A percentile compares a stretch with the other conserved stretches of the same genome.
Conservation (phyloP, 2,797 vertebrate species). For the Bovichtus variegatus region DNA sequence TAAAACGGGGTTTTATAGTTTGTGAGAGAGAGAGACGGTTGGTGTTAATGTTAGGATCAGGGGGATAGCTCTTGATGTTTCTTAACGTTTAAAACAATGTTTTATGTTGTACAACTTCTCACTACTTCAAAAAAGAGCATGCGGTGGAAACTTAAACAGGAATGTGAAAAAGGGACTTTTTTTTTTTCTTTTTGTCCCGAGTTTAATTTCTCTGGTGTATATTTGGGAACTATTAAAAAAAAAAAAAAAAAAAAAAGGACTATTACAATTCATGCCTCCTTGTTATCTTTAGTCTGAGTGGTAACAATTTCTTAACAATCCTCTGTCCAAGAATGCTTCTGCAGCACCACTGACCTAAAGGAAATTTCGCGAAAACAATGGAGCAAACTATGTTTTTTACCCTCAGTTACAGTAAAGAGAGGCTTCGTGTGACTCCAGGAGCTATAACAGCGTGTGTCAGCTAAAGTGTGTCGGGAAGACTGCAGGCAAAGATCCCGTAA, state of each 20-base stretch:
- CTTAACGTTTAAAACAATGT: too few relatives aligned
- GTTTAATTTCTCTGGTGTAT: neutral
- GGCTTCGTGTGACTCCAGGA: slow-evolving; percentile 40
- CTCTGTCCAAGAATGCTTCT: slow-evolving; percentile 1
- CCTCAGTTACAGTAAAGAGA: slow-evolving; percentile 36
- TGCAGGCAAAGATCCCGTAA: slow-evolving; percentile 77
- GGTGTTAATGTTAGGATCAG: too few relatives aligned
- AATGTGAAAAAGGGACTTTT: neutral
- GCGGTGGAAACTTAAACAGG: neutral
- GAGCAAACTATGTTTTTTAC: slow-evolving; percentile 38
- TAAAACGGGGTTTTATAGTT: too few relatives aligned
- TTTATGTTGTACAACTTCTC: too few relatives aligned
- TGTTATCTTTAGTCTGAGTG: neutral
- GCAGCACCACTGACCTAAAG: slow-evolving; percentile 4
- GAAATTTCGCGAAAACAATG: slow-evolving; percentile 37
- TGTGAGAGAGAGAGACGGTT: too few relatives aligned
- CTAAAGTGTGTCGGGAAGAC: slow-evolving; percentile 72
- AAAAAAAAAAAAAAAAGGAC: too few relatives aligned
- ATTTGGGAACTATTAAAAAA: neutral
- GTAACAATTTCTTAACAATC: neutral
- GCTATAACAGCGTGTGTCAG: slow-evolving; percentile 62
- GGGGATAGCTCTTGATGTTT: too few relatives aligned
- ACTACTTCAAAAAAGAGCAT: too few relatives aligned
- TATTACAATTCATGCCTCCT: neutral
- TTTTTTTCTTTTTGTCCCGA: too few relatives aligned